These are phyloP conservation scores for Micromys minutus DNA, from an alignment of 2,113 vertebrate genomes.

Conservation along the genomic window DNA sequence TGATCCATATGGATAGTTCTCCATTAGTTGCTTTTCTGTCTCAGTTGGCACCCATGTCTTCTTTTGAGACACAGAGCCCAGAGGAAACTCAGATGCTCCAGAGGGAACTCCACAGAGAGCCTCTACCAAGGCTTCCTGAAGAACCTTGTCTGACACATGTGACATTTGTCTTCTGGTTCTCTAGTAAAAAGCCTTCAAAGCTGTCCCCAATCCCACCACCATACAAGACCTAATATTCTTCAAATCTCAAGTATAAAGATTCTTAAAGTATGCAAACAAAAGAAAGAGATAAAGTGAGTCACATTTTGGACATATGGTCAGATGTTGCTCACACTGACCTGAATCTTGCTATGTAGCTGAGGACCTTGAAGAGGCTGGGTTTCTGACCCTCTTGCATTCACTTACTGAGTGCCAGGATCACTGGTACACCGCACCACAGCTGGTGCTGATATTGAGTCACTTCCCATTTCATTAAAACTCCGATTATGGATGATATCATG, in stretches of 20 bases:
- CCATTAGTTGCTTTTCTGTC: not conserved
- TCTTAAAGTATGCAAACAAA: slow-evolving; percentile 51
- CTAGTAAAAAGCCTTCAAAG: not conserved
- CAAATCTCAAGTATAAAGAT: slow-evolving; percentile 46
- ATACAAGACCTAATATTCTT: slow-evolving; percentile 3
- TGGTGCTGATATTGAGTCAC: not conserved
- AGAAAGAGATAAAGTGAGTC: slow-evolving; percentile 9
- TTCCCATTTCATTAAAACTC: slow-evolving; percentile 24
- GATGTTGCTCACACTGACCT: not conserved
- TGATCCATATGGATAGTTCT: not conserved
- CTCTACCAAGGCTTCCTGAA: not conserved
- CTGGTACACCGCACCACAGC: not conserved
- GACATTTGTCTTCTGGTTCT: slow-evolving; percentile 22
- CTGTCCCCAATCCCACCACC: not conserved
- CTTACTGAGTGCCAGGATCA: not conserved
- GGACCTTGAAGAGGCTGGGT: not conserved
- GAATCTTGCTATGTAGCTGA: not conserved
- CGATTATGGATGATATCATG: slow-evolving; percentile 18
- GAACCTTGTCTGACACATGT: not conserved
- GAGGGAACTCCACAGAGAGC: not conserved
- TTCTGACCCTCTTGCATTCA: not conserved
- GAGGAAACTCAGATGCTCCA: not conserved
- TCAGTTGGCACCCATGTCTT: not conserved
- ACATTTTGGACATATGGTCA: not conserved
- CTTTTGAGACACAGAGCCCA: not conserved